Evolutionary conservation across 2,113 vertebrate genomes (phyloP), one percentile per base, ranked within the genome.

Genomic region (Tamias sibiricus): DNA sequence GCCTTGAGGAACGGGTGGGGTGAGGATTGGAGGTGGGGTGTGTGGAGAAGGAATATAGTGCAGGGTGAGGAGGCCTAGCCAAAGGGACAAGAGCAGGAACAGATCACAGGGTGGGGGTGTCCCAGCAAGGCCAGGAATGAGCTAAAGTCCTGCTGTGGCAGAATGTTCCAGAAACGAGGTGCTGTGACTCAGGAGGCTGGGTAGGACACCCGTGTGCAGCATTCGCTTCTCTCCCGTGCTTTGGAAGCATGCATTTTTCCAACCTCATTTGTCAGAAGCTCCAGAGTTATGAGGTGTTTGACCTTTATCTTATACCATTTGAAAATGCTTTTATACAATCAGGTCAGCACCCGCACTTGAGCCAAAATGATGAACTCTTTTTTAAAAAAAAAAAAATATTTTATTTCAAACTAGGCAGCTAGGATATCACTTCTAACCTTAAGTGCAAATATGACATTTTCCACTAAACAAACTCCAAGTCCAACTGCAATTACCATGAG

Each of bases 291-390:
- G 24, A 90, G 24, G 40, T n/a, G 42, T 96, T 92, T 96, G 95
- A 96, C 96, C 97, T 98, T 97, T 94, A 87, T 86, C 49, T 84
- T 4, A 66, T 20, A 72, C 47, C 82, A 47, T 91, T 94, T 94
- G 6, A 52, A 93, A 94, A 81, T n/a, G 40, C 37, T 69, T 94
- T 96, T 62, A 66, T 91, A n/a, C 74, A 86, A 75, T 93, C 85
- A 66, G 93, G 81, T 87, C 90, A 77, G 88, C 87, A 44, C 28
- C 30, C 54, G 35, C 71, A 68, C 76, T 66, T 44, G 69, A 93
- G 76, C 79, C 92, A 94, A 84, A 81, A 84, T 24, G 30, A 94
- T 28, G 59, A 93, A 71, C 28, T 54, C 32, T 80, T 64, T 75
- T 87, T 52, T 80, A 17, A 17, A 68, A 68, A 64, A 68, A 68